These are phyloP conservation scores for Perca fluviatilis DNA, from an alignment of 2,113 vertebrate genomes.

Conservation along the genomic window DNA sequence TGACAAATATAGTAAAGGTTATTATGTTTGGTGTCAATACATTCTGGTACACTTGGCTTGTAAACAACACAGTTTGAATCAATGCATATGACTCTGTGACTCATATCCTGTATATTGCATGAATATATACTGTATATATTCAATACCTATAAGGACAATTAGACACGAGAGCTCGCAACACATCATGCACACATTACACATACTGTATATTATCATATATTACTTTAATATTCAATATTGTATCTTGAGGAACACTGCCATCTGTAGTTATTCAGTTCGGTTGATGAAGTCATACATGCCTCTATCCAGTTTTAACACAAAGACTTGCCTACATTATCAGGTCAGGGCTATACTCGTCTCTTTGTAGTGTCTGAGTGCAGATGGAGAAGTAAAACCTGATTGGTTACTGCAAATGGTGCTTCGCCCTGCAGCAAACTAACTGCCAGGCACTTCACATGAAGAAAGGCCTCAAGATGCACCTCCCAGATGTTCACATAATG, in stretches of 20 bases:
- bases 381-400: constrained; percentile 74
- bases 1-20: not conserved
- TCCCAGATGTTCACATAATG: constrained; percentile 80
- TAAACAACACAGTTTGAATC: not conserved
- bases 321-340: constrained; percentile 52
- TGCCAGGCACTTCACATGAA: constrained; percentile 79
- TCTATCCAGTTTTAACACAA: constrained; percentile 34
- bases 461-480: constrained; percentile 77
- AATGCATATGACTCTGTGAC: not conserved
- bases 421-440: constrained; percentile 76
- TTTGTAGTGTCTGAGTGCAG: constrained; percentile 69
- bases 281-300: constrained; percentile 19
- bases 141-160: not conserved
- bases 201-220: not conserved
- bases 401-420: constrained; percentile 72
- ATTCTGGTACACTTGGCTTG: not conserved
- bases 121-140: not conserved
- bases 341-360: constrained; percentile 59
- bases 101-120: not conserved
- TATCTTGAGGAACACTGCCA: not conserved
- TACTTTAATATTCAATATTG: not conserved
- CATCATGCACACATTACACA: not conserved
- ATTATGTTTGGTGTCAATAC: not conserved
- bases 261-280: not conserved
- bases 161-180: not conserved